Conservation (phyloP, 2,797 vertebrate genomes). For the Melanotaenia parkinsoni region DNA sequence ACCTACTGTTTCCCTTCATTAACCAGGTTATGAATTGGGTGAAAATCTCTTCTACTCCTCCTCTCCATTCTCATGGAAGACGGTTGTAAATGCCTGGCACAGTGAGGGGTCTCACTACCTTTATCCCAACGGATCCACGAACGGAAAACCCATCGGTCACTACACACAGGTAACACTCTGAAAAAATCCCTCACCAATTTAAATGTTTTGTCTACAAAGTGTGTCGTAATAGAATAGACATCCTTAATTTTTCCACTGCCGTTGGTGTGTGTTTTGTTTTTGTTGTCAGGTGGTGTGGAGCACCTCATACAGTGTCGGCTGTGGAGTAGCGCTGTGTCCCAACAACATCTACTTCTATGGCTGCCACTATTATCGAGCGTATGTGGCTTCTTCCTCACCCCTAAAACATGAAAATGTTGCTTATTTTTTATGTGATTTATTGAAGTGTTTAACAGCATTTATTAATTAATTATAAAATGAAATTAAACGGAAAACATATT, state of each 20-base stretch:
- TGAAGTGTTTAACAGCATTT: not conserved
- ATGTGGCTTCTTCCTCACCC: constrained; percentile 41
- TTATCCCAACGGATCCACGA: constrained; percentile 62
- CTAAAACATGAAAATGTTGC: not conserved
- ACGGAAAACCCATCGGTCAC: constrained; percentile 55
- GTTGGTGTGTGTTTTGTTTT: not conserved
- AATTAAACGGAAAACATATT: too few species aligned
- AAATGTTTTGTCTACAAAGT: too few species aligned
- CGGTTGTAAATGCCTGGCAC: constrained; percentile 67
- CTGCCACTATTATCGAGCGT: constrained; percentile 83
- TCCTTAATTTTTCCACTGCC: too few species aligned
- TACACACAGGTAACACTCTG: constrained; percentile 78
- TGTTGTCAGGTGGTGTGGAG: constrained; percentile 79
- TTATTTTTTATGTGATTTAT: not conserved
- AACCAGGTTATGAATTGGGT: constrained; percentile 77
- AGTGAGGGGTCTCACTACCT: constrained; percentile 61
- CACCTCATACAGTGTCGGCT: constrained; percentile 79
- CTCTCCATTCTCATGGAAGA: constrained; percentile 10
- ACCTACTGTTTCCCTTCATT: constrained; percentile 21
- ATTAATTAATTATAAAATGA: too few species aligned
- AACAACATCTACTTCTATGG: constrained; percentile 64
- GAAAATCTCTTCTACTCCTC: constrained; percentile 76
- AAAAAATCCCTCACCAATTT: too few species aligned
- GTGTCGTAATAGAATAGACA: too few species aligned
- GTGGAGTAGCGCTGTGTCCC: constrained; percentile 67